Evolutionary conservation across 2,113 vertebrate species (phyloP), one percentile per base, ranked within the genome.

Genomic region (Antechinus stuartii): DNA sequence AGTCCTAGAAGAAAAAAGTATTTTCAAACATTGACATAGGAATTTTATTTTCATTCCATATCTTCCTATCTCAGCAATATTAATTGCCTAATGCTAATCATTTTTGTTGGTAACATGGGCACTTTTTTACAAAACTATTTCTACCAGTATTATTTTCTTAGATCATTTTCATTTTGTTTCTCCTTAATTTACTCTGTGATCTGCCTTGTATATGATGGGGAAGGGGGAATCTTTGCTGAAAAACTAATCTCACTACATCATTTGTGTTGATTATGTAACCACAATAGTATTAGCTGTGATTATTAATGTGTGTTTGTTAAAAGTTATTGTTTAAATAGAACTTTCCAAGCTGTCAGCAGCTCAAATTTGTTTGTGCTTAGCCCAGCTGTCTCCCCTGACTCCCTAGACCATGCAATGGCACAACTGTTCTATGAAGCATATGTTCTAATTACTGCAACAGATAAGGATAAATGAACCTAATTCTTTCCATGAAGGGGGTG

Each of bases 371-470:
- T 97, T 97, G 90, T 96, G 47, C 22, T 35, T 50, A 91, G 54
- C 68, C 94, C 97, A 97, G 97, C 96, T 97, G 96, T 96, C 94
- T 96, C 89, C 91, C 47, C 50, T 2, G n/a, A 89, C 91, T 95
- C 93, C 92, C 93, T 95, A 90, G 96, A 97, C 94, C 96, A 92
- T 94, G 93, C 91, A 91, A 27, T 91, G 55, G 61, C 95, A 94
- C 95, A 97, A 98, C 95, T 97, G 97, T 95, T 97, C 91, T 90
- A 54, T 89, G 96, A 90, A 96, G 95, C 96, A 97, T 97, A 96
- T 98, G 96, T 96, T 96, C 91, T 98, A 97, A 96, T 97, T 97
- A 97, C 95, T 97, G 96, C 96, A 97, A 97, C 96, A 95, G 96
- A 96, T 98, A 94, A 97, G 95, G 96, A 97, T 97, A 96, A 97